Evolutionary conservation across 1,140 invertebrate genomes (phyloP).

Genomic region (Lordiphosa clarofinis): DNA sequence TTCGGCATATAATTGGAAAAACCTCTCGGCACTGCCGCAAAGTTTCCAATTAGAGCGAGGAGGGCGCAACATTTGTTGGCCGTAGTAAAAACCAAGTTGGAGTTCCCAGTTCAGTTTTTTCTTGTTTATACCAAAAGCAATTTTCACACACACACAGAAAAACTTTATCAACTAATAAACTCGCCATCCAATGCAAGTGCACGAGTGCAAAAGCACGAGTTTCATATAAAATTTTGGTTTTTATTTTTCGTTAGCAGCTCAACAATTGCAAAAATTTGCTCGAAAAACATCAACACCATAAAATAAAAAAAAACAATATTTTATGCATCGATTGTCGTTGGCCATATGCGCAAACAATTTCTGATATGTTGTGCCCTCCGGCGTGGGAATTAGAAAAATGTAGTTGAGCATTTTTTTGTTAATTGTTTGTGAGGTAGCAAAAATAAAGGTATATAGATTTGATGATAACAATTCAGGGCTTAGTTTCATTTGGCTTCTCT

Average conservation of each 20-base stretch:
- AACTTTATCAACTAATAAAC: conserved; percentile 55
- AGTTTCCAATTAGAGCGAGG: conserved; percentile 47
- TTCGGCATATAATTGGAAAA: conserved; percentile 48
- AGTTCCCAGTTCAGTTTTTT: conserved; percentile 30
- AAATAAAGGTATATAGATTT: too few species aligned
- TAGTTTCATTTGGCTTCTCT: too few species aligned
- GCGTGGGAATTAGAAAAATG: conserved; percentile 25
- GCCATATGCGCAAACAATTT: conserved; percentile 48
- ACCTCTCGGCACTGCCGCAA: conserved; percentile 29
- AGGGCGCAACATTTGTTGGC: conserved; percentile 17
- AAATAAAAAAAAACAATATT: background rate
- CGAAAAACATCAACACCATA: conserved; percentile 9
- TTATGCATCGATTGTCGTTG: conserved; percentile 40
- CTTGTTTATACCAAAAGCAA: conserved; percentile 31
- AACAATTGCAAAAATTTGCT: conserved; percentile 29
- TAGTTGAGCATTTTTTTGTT: conserved; percentile 11
- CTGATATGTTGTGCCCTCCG: conserved; percentile 17
- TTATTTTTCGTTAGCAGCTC: conserved; percentile 17
- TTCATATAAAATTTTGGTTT: conserved; percentile 39
- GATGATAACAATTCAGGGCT: background rate
- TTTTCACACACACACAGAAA: conserved; percentile 37
- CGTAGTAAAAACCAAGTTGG: conserved; percentile 23
- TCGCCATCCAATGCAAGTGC: conserved; percentile 13
- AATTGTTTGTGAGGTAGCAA: too few species aligned
- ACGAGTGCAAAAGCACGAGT: conserved; percentile 18